Percentiles rank a stretch among this genome's conserved stretches.
Evolutionary conservation across 2,797 vertebrate species (phyloP).

Genomic region (Champsocephalus gunnari): DNA sequence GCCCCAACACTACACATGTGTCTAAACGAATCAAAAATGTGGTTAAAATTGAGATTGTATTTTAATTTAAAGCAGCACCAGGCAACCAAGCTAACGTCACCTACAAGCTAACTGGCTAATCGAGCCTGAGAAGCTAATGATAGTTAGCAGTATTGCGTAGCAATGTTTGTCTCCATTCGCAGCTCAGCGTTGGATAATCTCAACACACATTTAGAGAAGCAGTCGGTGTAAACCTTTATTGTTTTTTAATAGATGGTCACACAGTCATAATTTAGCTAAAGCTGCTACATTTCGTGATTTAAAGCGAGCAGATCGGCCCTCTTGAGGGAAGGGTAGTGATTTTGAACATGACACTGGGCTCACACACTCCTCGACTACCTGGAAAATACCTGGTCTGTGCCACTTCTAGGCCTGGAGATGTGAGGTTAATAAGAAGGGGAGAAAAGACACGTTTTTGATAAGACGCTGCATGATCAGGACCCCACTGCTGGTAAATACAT

Average conservation of each 20-base stretch:
- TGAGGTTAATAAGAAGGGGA: background rate
- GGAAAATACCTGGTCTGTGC: background rate
- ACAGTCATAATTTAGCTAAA: background rate
- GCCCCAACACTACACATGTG: background rate
- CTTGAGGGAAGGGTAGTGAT: slow-evolving; percentile 22
- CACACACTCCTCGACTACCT: slow-evolving; percentile 26
- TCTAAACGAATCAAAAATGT: fast-evolving
- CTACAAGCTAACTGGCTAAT: slow-evolving; percentile 64
- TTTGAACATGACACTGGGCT: slow-evolving; percentile 22
- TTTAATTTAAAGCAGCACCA: slow-evolving; percentile 17
- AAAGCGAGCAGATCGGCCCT: background rate
- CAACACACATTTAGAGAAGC: background rate
- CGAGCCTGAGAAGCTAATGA: slow-evolving; percentile 47
- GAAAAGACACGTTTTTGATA: too few species aligned
- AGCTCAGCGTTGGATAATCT: background rate
- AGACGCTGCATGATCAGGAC: background rate
- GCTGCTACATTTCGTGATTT: background rate
- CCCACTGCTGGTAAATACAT: background rate
- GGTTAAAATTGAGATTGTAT: background rate
- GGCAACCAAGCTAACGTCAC: slow-evolving; percentile 24
- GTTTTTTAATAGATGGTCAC: fast-evolving
- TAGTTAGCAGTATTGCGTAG: slow-evolving; percentile 69
- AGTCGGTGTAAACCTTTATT: fast-evolving
- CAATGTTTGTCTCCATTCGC: slow-evolving; percentile 30
- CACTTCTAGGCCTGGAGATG: background rate